Base-by-base conservation (phyloP, 2,797 vertebrate species). In the Sebastes hubbsi region DNA sequence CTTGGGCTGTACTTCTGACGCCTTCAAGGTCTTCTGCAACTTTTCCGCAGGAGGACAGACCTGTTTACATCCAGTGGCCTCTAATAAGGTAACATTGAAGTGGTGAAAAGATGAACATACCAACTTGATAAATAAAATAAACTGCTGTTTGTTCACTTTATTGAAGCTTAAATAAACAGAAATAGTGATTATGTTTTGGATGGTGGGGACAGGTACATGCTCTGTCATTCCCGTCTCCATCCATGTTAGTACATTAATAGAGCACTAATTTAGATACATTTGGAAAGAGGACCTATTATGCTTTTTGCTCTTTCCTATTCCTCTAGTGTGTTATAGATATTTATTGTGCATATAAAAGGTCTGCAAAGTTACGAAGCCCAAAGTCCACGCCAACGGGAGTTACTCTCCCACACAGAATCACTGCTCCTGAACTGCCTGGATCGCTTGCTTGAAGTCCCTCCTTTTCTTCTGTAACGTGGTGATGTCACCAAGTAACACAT, bases 11-110 rank as follows among this genome's bases (percentile, higher is more conserved):
- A 95, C 96, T 59, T 98, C 98, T 72, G 99, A 99, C 92, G 97
- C 98, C 78, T 97, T 99, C 89, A 95, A 98, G 87, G 99, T 98
- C 85, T 99, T 97, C 93, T 99, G 99, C 91, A 99, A 99, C 91
- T 99, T 99, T 77, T 99, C 96, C 74, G 97, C 97, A 61, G 98
- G 98, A 22, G 99, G 99, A 63, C 97, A 99, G 93, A 99, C 98
- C 0, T 99, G 99, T 89, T 92, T 99, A 91, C 94, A 96, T 20
- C 98, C 99, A 2, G 65, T 96, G 64, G 95, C 95, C 78, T 90
- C 96, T 25, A 93, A 97, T 80, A 97, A 98, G 97, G 99, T 99
- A 95, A 77, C 4, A 36, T 1, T 64, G 2, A 22, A 59, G 0
- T 7, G 18, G 30, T 69, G 2, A 27, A 13, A 69, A 25, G 22